Evolutionary conservation across 2,797 vertebrate species (phyloP), one percentile per base, ranked within the genome.

Genomic region (Aythya fuligula): DNA sequence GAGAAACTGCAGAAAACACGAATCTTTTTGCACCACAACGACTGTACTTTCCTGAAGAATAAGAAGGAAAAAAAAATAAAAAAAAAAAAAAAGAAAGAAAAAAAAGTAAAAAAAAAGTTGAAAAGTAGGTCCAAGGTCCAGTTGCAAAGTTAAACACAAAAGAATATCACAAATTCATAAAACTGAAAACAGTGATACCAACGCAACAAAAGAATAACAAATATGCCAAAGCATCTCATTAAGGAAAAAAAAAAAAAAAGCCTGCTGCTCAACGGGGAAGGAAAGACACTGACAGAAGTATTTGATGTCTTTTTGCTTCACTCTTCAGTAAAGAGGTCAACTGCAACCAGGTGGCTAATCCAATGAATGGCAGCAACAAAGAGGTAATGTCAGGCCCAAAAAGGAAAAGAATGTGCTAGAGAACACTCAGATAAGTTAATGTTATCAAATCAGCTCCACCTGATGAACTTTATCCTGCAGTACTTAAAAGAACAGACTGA

Each of bases 261-360:
- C 69, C 47, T 73, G 27, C 24, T 71, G 10, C 12, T 84, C 34
- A 75, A 6, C 12, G 7, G 3, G 3, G 8, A 94, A 17, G 73
- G 43, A 82, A 87, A 92, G 60, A 62, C 38, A 79, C 14, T 79
- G 60, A n/a, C 47, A 79, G 51, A 71, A 76, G n/a, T 53, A 79
- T 62, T 89, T n/a, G 7, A 57, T 79, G 8, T 8, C n/a, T 39
- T 82, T 76, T 79, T 81, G 56, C 51, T 76, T 89, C 28, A 30
- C 12, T 78, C 27, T 54, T 73, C 10, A 19, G 4, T 57, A 67
- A 79, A 92, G 43, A 67, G 15, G 43, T 87, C 67, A 70, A 18
- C 81, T 93, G 62, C 38, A 92, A 70, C 41, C 80, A 90, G 25
- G 66, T 87, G 81, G 69, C 56, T 95, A 89, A 93, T 64, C 61